Evolutionary conservation across 2,888 invertebrate species (phyloP), one percentile per base, ranked within the genome.

Genomic region (Heteromurus nitidus): DNA sequence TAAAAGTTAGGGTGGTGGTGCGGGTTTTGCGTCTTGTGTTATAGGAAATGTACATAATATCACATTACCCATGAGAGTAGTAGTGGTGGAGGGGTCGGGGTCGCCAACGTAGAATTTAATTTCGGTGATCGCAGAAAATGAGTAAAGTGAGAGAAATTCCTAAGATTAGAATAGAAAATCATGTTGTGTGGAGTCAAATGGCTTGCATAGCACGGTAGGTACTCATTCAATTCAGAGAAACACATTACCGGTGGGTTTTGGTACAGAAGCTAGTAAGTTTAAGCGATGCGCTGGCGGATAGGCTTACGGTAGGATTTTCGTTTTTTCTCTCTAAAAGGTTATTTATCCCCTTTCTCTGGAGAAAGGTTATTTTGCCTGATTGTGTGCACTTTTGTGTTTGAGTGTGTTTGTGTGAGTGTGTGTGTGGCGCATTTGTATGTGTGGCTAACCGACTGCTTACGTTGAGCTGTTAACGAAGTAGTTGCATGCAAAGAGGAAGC

Each of bases 111-210:
- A 5, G 68, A 69, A 79, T 72, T 80, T 65, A 73, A 67, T 73
- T 73, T 73, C 36, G 67, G 18, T 73, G 80, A 73, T 73, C 65
- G 70, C 13, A 30, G 80, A 67, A 67, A 80, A 80, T 67, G 72
- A 73, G 67, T 42, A 58, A 47, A 60, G 47, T 67, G 73, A 60
- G 20, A 26, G 58, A 67, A 73, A 50, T 47, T 42, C 36, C 55
- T 67, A 60, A 65, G 80, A 73, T 73, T 73, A 73, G 58, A 67
- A 80, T 80, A 67, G 58, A 72, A 80, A 80, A 65, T 80, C 67
- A 67, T 73, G 55, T 72, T 72, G 30, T 60, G 42, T 68, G 58
- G 30, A 55, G 55, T 18, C 26, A 64, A 65, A 67, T 50, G 47
- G 31, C 55, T 20, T 55, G 47, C 18, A 73, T 77, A 24, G 69